Base-by-base conservation (phyloP, 1,140 invertebrate species). In the Aphelenchoides besseyi region DNA sequence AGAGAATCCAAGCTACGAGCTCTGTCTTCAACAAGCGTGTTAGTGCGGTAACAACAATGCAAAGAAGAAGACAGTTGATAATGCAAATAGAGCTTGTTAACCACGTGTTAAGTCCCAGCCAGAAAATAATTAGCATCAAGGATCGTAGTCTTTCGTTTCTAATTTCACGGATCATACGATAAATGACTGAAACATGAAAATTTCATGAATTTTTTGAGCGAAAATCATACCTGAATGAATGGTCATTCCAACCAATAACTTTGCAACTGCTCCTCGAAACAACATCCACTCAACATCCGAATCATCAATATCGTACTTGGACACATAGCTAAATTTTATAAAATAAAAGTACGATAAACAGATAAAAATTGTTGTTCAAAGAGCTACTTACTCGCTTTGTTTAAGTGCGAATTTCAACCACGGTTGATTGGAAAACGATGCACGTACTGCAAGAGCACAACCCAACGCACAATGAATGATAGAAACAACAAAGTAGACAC, bases 211-310 rank as follows among this genome's bases (percentile, higher is more conserved):
- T 29, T 36, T 18, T 30, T 55, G 2, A 3, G 29, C 23, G 12
- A 26, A 66, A 29, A 29, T 18, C 32, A 79, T 68, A 75, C 75
- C 76, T 48, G 61, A 70, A 73, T 75, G 74, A 69, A 75, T 32
- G 3, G 18, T 5, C 55, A 37, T 72, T 2, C 54, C 59, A n/a
- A 28, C 12, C 2, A 75, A n/a, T 8, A 32, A 63, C 28, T 79
- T 29, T 28, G 23, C n/a, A 64, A 73, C 30, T 12, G 68, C 37
- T 26, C 2, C 33, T 12, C 78, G 63, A 35, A 79, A 79, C 9
- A 76, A 28, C 67, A 80, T 79, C 76, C 70, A 76, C 32, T 76
- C 75, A 30, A 75, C n/a, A 52, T 76, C 75, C 32, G 75, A 76
- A 76, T 76, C 76, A 35, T 76, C 76, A 23, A 78, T 69, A 18